phyloP scores from a whole-genome alignment of 1,140 invertebrate species.

The Platyura marginata region DNA sequence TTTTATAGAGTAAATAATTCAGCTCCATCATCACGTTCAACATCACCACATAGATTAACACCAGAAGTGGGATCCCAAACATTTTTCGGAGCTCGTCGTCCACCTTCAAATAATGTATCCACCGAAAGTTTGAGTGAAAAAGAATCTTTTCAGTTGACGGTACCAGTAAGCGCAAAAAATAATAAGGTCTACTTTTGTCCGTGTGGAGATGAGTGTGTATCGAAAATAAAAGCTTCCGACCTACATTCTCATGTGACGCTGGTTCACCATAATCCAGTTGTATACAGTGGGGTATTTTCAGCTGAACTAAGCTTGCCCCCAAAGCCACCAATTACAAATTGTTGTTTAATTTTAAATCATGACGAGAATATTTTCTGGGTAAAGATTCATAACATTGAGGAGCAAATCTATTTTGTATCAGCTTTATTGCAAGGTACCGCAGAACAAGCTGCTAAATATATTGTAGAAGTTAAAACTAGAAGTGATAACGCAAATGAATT shows the following conservation, averaged over 20 bases:
- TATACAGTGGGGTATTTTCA: slow-evolving; percentile 4
- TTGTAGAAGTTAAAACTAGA: no score
- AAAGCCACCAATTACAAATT: slow-evolving; percentile 3
- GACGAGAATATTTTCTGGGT: neutral
- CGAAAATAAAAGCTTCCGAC: neutral
- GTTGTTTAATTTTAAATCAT: slow-evolving; percentile 1
- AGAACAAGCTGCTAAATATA: no score
- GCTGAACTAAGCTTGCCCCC: slow-evolving; percentile 4
- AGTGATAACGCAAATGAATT: no score
- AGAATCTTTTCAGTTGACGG: neutral
- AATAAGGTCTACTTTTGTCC: slow-evolving; percentile 1
- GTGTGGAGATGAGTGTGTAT: neutral
- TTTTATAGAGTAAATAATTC: neutral
- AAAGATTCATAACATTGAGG: neutral
- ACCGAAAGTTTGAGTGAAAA: neutral
- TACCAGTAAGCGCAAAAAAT: neutral
- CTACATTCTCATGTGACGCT: slow-evolving; percentile 5
- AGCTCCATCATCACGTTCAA: neutral
- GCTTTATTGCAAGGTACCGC: no score
- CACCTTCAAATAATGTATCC: slow-evolving; percentile 1
- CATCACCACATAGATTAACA: neutral
- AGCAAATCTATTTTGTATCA: no score
- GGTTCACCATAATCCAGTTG: slow-evolving; percentile 3
- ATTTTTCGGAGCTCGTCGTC: neutral
- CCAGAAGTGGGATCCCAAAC: neutral